A percentile compares a stretch with the other conserved stretches of the same genome.
Conservation (phyloP, 1,140 invertebrate species). For the Atta cephalotes region DNA sequence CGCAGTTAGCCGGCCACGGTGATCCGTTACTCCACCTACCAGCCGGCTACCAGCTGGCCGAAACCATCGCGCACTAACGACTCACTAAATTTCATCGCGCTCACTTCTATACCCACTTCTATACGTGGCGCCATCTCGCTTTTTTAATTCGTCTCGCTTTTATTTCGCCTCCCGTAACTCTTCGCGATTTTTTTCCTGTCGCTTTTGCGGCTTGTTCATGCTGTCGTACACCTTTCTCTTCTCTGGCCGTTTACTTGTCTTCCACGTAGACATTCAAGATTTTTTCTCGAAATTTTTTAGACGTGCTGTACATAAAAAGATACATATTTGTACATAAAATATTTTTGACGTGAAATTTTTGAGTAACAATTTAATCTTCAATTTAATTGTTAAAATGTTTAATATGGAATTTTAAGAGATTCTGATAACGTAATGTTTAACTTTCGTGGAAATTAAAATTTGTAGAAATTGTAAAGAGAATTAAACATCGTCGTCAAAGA, state of each 20-base stretch:
- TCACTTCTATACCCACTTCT: background rate
- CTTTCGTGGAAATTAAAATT: background rate
- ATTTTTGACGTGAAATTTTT: background rate
- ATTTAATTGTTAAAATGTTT: background rate
- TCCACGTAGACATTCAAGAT: background rate
- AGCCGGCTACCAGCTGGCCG: constrained; percentile 71
- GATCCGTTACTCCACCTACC: constrained; percentile 70
- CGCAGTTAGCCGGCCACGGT: constrained; percentile 60
- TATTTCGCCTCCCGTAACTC: constrained; percentile 65
- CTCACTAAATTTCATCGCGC: constrained; percentile 79
- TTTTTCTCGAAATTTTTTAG: background rate
- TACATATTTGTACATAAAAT: background rate
- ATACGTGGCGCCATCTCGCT: background rate
- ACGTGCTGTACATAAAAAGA: background rate
- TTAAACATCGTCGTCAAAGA: background rate
- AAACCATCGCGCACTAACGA: constrained; percentile 77
- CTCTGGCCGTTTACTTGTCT: background rate
- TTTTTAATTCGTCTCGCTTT: constrained; percentile 72
- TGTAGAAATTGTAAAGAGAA: background rate
- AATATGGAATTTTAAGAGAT: no score
- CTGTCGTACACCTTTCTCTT: background rate
- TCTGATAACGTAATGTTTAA: background rate
- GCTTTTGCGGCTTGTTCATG: constrained; percentile 17
- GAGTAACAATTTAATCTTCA: background rate
- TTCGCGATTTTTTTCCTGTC: constrained; percentile 42